Conservation (phyloP, 2,797 vertebrate species). For the Tapirus indicus region DNA sequence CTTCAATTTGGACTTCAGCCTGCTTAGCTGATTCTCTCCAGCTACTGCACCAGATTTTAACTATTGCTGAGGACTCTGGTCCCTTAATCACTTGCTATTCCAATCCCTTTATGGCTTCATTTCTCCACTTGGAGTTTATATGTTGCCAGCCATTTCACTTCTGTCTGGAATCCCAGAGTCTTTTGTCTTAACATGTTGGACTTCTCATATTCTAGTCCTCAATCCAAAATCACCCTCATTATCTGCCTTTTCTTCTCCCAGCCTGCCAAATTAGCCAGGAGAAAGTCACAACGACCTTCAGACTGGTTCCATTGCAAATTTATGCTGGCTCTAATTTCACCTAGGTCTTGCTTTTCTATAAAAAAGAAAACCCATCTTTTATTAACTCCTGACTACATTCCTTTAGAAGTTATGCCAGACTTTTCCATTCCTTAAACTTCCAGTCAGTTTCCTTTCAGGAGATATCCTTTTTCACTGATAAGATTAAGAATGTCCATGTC, state of each 20-base stretch:
- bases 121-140: neutral
- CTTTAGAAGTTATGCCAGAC: neutral
- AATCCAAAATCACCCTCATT: neutral
- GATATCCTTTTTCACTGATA: neutral
- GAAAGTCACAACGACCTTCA: neutral
- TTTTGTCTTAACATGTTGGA: neutral
- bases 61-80: neutral
- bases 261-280: neutral
- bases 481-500: neutral
- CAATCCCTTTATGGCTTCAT: neutral
- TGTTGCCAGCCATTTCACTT: neutral
- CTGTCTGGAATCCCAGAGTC: neutral
- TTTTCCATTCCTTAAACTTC: neutral
- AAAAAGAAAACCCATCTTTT: neutral
- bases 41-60: neutral
- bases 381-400: neutral
- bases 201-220: neutral
- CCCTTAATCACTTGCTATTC: neutral
- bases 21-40: neutral
- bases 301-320: neutral
- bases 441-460: neutral
- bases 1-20: neutral
- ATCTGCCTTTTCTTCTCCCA: neutral
- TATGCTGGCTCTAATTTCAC: constrained; percentile 14
- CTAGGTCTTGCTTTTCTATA: neutral